Conservation (phyloP, 2,888 invertebrate species). For the Masnerella sp. region DNA sequence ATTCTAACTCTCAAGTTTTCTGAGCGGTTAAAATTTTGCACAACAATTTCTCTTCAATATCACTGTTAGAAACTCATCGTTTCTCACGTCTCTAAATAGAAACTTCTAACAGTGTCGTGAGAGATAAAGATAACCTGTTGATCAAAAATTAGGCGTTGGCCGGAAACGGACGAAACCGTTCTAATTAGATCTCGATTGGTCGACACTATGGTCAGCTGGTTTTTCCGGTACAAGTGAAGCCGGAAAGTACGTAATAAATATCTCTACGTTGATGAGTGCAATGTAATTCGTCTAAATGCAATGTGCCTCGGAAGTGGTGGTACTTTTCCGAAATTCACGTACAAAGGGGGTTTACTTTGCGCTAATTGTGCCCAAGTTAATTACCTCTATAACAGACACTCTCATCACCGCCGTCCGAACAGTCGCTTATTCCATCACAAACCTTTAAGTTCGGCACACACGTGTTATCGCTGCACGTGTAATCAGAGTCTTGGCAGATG, state of each 20-base stretch:
- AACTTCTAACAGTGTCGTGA: too few relatives aligned
- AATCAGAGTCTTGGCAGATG: conserved; percentile 31
- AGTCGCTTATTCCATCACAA: conserved; percentile 81
- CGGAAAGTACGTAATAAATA: conserved; percentile 46
- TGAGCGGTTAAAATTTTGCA: too few relatives aligned
- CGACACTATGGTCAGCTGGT: conserved; percentile 65
- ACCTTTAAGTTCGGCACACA: conserved; percentile 78
- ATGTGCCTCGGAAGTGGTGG: conserved; percentile 34
- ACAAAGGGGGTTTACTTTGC: conserved; percentile 12
- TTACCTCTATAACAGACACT: conserved; percentile 75
- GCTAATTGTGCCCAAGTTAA: conserved; percentile 12
- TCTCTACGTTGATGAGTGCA: conserved; percentile 44
- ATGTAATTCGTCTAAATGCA: conserved; percentile 49
- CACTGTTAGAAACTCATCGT: too few relatives aligned
- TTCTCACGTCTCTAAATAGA: too few relatives aligned
- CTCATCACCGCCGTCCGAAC: conserved; percentile 82
- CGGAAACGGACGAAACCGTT: too few relatives aligned
- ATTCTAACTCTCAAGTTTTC: too few relatives aligned
- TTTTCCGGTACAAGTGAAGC: conserved; percentile 58
- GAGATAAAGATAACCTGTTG: too few relatives aligned
- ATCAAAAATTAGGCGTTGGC: too few relatives aligned
- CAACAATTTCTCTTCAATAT: too few relatives aligned
- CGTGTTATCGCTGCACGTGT: conserved; percentile 79
- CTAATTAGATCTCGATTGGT: too few relatives aligned
- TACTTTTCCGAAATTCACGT: conserved; percentile 25